A percentile compares a stretch with the other conserved stretches of the same genome.
Conservation (phyloP, 1,140 invertebrate genomes). For the Diprion similis region DNA sequence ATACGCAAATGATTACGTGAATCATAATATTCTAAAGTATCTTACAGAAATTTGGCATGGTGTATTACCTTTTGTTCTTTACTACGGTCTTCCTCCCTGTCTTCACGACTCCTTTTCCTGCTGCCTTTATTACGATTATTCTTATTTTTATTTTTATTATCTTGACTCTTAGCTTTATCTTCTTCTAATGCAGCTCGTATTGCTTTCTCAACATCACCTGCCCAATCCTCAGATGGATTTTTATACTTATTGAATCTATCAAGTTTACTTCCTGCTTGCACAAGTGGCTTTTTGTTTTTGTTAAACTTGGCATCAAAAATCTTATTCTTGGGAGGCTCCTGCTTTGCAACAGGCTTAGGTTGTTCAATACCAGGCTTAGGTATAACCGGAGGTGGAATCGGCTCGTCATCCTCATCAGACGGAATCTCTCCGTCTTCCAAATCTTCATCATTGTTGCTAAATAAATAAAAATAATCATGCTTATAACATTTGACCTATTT, state of each 20-base stretch:
- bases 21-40: conserved; percentile 1
- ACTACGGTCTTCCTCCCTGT: conserved; percentile 61
- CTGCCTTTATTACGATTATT: conserved; percentile 50
- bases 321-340: conserved; percentile 44
- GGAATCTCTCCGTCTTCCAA: conserved; percentile 70
- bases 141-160: conserved; percentile 60
- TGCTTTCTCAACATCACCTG: conserved; percentile 77
- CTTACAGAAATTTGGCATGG: conserved; percentile 11
- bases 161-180: conserved; percentile 60
- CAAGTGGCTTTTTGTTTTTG: conserved; percentile 47
- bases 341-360: conserved; percentile 35
- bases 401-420: conserved; percentile 66
- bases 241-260: conserved; percentile 54
- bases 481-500: neutral
- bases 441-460: conserved; percentile 59
- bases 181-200: conserved; percentile 70
- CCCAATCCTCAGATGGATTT: conserved; percentile 73
- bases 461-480: conserved; percentile 15
- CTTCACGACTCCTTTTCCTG: conserved; percentile 54
- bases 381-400: conserved; percentile 24
- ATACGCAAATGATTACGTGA: conserved; percentile 9
- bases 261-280: conserved; percentile 33
- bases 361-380: conserved; percentile 35
- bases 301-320: conserved; percentile 48
- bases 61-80: conserved; percentile 52